These are phyloP conservation scores for Mythimna albipuncta DNA, from an alignment of 2,888 invertebrate species.

Conservation along the genomic window DNA sequence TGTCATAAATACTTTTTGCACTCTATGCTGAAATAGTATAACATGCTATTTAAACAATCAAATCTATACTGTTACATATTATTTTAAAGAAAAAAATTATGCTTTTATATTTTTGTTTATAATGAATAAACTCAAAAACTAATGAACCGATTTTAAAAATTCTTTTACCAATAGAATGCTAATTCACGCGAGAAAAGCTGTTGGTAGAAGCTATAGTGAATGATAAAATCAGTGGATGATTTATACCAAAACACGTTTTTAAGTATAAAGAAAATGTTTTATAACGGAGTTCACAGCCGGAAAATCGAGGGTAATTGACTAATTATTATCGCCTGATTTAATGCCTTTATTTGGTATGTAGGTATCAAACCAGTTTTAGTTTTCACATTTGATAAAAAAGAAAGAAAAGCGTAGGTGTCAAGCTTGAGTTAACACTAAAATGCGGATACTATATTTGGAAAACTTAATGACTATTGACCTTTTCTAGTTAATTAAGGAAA, in stretches of 20 bases:
- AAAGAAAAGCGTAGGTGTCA: slow-evolving; percentile 35
- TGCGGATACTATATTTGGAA: slow-evolving; percentile 24
- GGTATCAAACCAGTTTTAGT: slow-evolving; percentile 9
- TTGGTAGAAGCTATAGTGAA: too few species aligned
- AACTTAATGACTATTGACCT: slow-evolving; percentile 50
- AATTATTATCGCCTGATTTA: not conserved
- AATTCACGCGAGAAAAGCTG: too few species aligned
- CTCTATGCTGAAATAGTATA: not conserved
- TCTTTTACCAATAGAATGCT: too few species aligned
- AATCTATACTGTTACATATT: too few species aligned
- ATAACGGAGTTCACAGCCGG: slow-evolving; percentile 19
- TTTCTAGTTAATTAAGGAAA: slow-evolving; percentile 34
- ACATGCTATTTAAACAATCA: slow-evolving; percentile 10
- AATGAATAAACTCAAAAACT: too few species aligned
- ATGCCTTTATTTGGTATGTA: slow-evolving; percentile 27
- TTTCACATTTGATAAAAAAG: slow-evolving; percentile 10
- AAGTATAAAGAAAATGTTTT: slow-evolving; percentile 19
- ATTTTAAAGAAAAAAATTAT: too few species aligned
- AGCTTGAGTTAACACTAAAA: slow-evolving; percentile 19
- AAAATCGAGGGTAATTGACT: slow-evolving; percentile 25
- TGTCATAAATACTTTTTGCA: slow-evolving; percentile 16
- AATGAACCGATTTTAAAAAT: too few species aligned
- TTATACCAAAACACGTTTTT: slow-evolving; percentile 1
- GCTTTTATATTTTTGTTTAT: too few species aligned
- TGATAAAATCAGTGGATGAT: not conserved